A percentile compares a stretch with the other conserved stretches of the same genome.
Evolutionary conservation across 2,113 vertebrate genomes (phyloP).

Genomic region (Poeciliopsis occidentalis): DNA sequence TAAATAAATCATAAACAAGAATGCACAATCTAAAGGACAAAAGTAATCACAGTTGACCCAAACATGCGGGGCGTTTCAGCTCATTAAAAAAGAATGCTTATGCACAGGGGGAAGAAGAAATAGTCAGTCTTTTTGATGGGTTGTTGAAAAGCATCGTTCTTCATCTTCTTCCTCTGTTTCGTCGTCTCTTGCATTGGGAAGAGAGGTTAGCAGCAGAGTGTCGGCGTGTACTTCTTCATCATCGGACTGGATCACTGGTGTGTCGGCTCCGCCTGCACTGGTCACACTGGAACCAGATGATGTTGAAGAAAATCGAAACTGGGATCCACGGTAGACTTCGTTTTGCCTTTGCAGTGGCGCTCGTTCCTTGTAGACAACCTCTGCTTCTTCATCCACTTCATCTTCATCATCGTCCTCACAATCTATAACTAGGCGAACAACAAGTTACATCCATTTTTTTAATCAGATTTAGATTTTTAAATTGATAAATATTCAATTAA

Average conservation of each 20-base stretch:
- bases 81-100: conserved; percentile 4
- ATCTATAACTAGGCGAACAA: conserved; percentile 42
- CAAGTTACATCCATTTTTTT: not conserved
- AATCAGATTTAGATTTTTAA: not conserved
- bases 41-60: conserved; percentile 19
- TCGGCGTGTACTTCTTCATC: conserved; percentile 86
- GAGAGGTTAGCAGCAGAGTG: conserved; percentile 74
- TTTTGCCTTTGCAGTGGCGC: conserved; percentile 73
- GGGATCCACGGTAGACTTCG: conserved; percentile 59
- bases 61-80: conserved; percentile 40
- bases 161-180: conserved; percentile 74
- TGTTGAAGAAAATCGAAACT: conserved; percentile 84
- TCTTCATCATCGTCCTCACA: conserved; percentile 62
- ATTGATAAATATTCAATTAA: not conserved
- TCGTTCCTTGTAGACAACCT: conserved; percentile 76
- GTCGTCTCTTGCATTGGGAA: conserved; percentile 62
- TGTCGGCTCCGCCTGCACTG: conserved; percentile 83
- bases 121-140: conserved; percentile 42
- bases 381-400: conserved; percentile 63
- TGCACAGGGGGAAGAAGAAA: not conserved
- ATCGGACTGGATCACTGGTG: conserved; percentile 89
- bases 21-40: conserved; percentile 7
- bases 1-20: not conserved
- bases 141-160: conserved; percentile 32
- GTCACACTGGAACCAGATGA: conserved; percentile 86